Evolutionary conservation across 1,140 invertebrate genomes (phyloP), one percentile per base, ranked within the genome.

Genomic region (Lethrus apterus): DNA sequence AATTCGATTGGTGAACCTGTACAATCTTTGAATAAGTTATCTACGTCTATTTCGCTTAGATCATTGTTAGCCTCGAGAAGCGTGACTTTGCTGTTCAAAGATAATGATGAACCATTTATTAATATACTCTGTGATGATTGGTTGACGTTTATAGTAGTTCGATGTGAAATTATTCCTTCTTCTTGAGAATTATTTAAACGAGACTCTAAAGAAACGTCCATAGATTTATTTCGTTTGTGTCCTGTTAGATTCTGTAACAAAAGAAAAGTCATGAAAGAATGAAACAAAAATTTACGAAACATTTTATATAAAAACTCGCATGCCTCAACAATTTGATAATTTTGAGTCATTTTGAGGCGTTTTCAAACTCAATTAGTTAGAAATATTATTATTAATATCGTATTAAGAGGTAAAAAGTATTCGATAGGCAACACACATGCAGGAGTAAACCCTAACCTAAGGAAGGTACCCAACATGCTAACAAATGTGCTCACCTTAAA

Each of bases 121-220:
- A 48, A 42, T 17, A 55, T 51, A 36, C 33, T 48, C 26, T 54
- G 54, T 34, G 11, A 20, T 18, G 32, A 15, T 30, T 56, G 52
- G 35, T 57, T 57, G 2, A 59, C 44, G 34, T 59, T 57, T 30
- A 59, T 60, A n/a, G 56, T 56, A 17, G 57, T 59, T 17, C 53
- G 46, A 44, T 59, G 55, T 5, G 48, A 48, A 40, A 52, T 41
- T 7, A 51, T 35, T 4, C 36, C 38, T 35, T 59, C 57, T 23
- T 51, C 51, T n/a, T 35, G 13, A 15, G 45, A 29, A 14, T 13
- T 13, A n/a, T n/a, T n/a, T n/a, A n/a, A n/a, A n/a, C n/a, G n/a
- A n/a, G n/a, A n/a, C n/a, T n/a, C n/a, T n/a, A n/a, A n/a, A 9
- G 42, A 17, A 15, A 31, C 18, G 17, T 44, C 42, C 26, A 33